Base-by-base conservation (phyloP, 2,888 invertebrate species). In the Notocelia uddmanniana region DNA sequence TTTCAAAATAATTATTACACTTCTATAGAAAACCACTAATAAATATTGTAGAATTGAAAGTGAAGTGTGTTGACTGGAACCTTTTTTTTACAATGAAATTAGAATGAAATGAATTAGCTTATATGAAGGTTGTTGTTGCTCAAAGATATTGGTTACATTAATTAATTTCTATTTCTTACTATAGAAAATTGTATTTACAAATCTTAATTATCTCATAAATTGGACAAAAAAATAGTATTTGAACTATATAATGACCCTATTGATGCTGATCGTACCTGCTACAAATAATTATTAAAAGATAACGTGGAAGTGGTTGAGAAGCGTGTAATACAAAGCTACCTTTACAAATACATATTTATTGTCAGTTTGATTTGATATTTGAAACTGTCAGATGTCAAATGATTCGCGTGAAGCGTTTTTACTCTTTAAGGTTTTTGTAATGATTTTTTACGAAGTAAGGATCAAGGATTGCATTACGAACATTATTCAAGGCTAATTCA, bases 351-450 rank as follows among this genome's bases (percentile, higher is more conserved):
- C 26, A 19, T 18, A 13, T 13, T 18, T 19, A 48, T 48, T 18
- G 60, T 62, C 48, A 62, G 1, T 48, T 60, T n/a, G n/a, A n/a
- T n/a, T n/a, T n/a, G n/a, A n/a, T n/a, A n/a, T n/a, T n/a, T 62
- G 60, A 62, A 45, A n/a, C 23, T 23, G 59, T 23, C 59, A 21
- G 21, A 41, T 41, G 15, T 41, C 41, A 59, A 15, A 37, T 3
- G 13, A 18, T 8, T 15, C 9, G n/a, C 0, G 10, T 21, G 15
- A 60, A 41, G 23, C 21, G 41, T 23, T 23, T 60, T 37, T 41
- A 19, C 50, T 8, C 50, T 50, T 50, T n/a, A n/a, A n/a, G n/a
- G n/a, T n/a, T n/a, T n/a, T n/a, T n/a, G n/a, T n/a, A n/a, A n/a
- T n/a, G n/a, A n/a, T n/a, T n/a, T n/a, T n/a, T n/a, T n/a, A n/a